Evolutionary conservation across 2,113 vertebrate species (phyloP).

Genomic region (Python bivittatus): DNA sequence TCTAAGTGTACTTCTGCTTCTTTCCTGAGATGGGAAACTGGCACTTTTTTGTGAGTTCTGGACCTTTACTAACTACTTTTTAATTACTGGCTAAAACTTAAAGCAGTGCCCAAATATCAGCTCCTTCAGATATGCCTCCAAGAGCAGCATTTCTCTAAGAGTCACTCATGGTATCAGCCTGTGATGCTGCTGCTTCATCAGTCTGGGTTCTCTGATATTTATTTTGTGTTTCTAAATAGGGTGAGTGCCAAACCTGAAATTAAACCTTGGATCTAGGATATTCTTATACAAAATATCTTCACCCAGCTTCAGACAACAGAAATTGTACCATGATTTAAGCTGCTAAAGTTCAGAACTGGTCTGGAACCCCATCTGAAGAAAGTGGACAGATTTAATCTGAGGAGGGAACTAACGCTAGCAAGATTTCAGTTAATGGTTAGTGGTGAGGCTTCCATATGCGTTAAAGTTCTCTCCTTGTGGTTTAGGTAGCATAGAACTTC

Average conservation of each 20-base stretch:
- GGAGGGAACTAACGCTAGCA: background rate
- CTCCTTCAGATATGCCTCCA: too few species aligned
- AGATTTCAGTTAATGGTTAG: background rate
- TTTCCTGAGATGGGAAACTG: background rate
- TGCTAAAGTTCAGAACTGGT: background rate
- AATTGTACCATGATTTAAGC: background rate
- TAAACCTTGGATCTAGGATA: background rate
- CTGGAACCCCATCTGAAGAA: background rate
- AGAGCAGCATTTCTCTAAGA: background rate
- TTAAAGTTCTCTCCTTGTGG: background rate
- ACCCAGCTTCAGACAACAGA: background rate
- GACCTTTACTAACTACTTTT: background rate
- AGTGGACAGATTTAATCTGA: background rate
- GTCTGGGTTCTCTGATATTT: background rate
- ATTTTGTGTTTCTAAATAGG: background rate
- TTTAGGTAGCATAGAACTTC: background rate
- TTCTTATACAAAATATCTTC: background rate
- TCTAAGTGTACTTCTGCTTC: background rate
- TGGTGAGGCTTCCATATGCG: background rate
- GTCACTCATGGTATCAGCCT: background rate
- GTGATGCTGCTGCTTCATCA: background rate
- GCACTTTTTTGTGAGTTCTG: background rate
- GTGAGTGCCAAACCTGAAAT: background rate
- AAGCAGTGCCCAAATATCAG: background rate
- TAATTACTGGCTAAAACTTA: background rate